Conservation (phyloP, 2,113 vertebrate species). For the Oncorhynchus mykiss region DNA sequence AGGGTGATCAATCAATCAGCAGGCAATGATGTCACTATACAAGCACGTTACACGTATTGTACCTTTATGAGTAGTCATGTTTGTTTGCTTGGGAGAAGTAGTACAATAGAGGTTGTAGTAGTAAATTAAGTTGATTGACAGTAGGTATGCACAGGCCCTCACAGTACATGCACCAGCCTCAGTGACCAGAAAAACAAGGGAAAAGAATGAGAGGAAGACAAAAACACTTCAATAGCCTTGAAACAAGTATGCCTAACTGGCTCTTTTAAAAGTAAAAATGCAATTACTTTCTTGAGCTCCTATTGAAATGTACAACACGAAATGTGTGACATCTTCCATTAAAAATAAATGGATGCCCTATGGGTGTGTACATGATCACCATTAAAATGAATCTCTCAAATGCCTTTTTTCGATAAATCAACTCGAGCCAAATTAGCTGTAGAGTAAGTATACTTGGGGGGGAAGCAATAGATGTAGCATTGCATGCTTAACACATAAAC, state of each 20-base stretch:
- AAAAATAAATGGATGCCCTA: constrained; percentile 13
- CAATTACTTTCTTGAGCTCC: constrained; percentile 16
- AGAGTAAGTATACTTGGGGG: background rate
- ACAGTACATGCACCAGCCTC: constrained; percentile 53
- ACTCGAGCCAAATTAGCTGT: constrained; percentile 1
- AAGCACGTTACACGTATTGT: constrained; percentile 53
- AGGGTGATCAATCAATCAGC: constrained; percentile 60
- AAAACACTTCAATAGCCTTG: background rate
- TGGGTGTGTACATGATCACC: too few relatives aligned
- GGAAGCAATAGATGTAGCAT: background rate
- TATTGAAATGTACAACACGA: background rate
- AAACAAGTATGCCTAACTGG: too few relatives aligned
- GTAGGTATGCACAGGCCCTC: background rate
- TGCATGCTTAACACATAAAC: constrained; percentile 29
- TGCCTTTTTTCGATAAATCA: constrained; percentile 9
- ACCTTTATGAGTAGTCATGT: background rate
- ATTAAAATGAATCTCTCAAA: too few relatives aligned
- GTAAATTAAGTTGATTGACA: constrained; percentile 56
- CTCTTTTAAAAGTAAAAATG: too few relatives aligned
- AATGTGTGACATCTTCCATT: constrained; percentile 31
- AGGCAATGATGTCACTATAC: constrained; percentile 64
- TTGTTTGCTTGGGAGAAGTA: constrained; percentile 17
- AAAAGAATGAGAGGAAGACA: background rate
- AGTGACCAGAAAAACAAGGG: background rate
- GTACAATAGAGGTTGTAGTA: constrained; percentile 28